Evolutionary conservation across 2,888 invertebrate genomes (phyloP).

Genomic region (Nycteola revayana): DNA sequence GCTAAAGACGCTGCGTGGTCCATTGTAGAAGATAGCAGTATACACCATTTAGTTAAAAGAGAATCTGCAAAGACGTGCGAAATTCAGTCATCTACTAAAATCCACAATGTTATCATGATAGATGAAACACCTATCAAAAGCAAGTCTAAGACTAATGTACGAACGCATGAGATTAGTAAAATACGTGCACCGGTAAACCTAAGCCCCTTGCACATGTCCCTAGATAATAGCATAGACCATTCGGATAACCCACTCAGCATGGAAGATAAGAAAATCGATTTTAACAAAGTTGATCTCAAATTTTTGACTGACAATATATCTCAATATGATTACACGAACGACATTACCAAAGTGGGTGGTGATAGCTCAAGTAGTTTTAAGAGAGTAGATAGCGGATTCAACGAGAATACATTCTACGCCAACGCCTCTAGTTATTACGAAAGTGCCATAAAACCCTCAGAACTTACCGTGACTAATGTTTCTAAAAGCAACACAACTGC

Average conservation of each 20-base stretch:
- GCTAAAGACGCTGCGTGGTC: slow-evolving; percentile 52
- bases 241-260: slow-evolving; percentile 58
- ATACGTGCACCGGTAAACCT: slow-evolving; percentile 50
- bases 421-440: slow-evolving; percentile 75
- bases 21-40: slow-evolving; percentile 52
- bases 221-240: slow-evolving; percentile 67
- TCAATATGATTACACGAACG: slow-evolving; percentile 49
- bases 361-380: slow-evolving; percentile 63
- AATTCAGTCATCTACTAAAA: slow-evolving; percentile 49
- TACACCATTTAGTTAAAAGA: slow-evolving; percentile 49
- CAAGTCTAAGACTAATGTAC: slow-evolving; percentile 49
- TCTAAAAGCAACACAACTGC: slow-evolving; percentile 52
- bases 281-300: slow-evolving; percentile 73
- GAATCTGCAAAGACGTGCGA: slow-evolving; percentile 40
- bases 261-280: slow-evolving; percentile 72
- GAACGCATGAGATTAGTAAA: slow-evolving; percentile 68
- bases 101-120: slow-evolving; percentile 41
- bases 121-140: slow-evolving; percentile 65
- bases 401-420: slow-evolving; percentile 67
- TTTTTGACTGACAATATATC: slow-evolving; percentile 69
- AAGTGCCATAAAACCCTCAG: slow-evolving; percentile 78
- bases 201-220: slow-evolving; percentile 64
- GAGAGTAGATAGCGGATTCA: slow-evolving; percentile 70
- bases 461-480: slow-evolving; percentile 62
- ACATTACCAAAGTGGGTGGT: slow-evolving; percentile 44